phyloP scores from a whole-genome alignment of 2,113 vertebrate genomes.

The Amphiprion percula region DNA sequence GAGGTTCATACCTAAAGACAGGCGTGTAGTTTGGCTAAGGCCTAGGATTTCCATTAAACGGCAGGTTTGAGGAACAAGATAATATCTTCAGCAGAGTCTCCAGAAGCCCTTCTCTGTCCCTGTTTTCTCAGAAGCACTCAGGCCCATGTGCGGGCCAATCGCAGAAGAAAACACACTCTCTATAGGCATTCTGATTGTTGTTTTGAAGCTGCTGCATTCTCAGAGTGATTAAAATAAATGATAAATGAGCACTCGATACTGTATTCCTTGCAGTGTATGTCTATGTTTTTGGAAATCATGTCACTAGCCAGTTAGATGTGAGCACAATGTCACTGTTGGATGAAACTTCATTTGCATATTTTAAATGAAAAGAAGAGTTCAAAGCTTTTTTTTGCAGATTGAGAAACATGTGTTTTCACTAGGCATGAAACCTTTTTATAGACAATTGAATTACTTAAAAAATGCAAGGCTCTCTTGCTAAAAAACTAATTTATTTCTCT shows the following conservation, averaged over 20 bases:
- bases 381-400: constrained; percentile 25
- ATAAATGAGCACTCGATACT: background rate
- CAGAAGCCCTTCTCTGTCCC: constrained; percentile 47
- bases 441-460: constrained; percentile 30
- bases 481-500: constrained; percentile 15
- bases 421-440: constrained; percentile 15
- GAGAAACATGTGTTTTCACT: constrained; percentile 29
- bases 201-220: constrained; percentile 4
- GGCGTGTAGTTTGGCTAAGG: constrained; percentile 79
- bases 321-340: background rate
- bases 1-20: constrained; percentile 77
- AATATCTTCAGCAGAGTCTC: constrained; percentile 81
- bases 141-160: constrained; percentile 34
- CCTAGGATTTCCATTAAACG: constrained; percentile 79
- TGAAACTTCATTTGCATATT: constrained; percentile 5
- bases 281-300: background rate
- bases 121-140: constrained; percentile 49
- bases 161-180: constrained; percentile 8
- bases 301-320: background rate
- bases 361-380: constrained; percentile 9
- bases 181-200: constrained; percentile 5
- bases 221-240: background rate
- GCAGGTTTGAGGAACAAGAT: constrained; percentile 83
- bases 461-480: constrained; percentile 26
- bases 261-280: background rate